Conservation (phyloP, 2,888 invertebrate species). For the Xanthorhoe spadicearia region DNA sequence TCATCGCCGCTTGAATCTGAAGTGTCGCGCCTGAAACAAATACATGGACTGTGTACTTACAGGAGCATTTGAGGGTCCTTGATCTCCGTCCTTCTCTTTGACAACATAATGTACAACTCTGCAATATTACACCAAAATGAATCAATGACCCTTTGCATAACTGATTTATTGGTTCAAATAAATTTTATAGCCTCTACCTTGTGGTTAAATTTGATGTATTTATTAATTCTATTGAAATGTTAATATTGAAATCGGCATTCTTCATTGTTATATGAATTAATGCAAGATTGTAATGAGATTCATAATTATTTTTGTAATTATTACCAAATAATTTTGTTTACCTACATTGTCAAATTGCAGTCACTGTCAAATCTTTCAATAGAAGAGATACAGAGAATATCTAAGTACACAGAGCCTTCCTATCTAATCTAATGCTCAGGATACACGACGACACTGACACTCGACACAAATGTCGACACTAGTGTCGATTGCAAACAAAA, state of each 20-base stretch:
- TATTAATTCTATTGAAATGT: slow-evolving; percentile 53
- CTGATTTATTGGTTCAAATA: neutral
- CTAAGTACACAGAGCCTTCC: no score
- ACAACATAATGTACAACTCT: slow-evolving; percentile 61
- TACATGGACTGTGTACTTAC: slow-evolving; percentile 60
- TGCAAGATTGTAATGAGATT: neutral
- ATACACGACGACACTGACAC: no score
- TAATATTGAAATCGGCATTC: slow-evolving; percentile 48
- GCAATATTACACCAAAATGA: slow-evolving; percentile 52
- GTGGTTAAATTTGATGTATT: slow-evolving; percentile 38
- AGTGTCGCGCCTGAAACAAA: slow-evolving; percentile 37
- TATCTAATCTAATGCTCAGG: no score
- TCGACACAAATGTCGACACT: no score
- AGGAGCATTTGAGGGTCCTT: slow-evolving; percentile 38
- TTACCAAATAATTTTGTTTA: neutral
- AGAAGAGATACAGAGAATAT: no score
- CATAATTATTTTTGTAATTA: neutral
- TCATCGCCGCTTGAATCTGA: slow-evolving; percentile 41
- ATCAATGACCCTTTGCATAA: slow-evolving; percentile 27
- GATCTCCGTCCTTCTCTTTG: slow-evolving; percentile 48
- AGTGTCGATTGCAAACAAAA: no score
- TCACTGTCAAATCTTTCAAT: neutral
- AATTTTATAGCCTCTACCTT: slow-evolving; percentile 42
- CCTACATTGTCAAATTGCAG: neutral
- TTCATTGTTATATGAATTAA: slow-evolving; percentile 43